A percentile compares a stretch with the other conserved stretches of the same genome.
These are phyloP conservation scores for Lacerta agilis DNA, from an alignment of 2,797 vertebrate species.

Conservation along the genomic window DNA sequence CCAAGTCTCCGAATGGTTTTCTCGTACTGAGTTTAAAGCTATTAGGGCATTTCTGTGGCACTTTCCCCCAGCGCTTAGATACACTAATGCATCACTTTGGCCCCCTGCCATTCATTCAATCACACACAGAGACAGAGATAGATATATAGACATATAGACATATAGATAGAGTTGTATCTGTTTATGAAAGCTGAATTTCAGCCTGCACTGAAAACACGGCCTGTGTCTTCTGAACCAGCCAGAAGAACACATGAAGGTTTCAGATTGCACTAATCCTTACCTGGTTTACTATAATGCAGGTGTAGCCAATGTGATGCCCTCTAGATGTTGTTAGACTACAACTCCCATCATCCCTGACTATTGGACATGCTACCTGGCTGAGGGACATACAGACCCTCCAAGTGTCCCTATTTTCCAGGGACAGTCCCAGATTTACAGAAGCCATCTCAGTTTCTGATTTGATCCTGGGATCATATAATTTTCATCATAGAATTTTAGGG, in stretches of 20 bases:
- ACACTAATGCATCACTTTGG: background rate
- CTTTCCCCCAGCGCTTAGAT: background rate
- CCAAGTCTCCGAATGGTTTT: constrained; percentile 14
- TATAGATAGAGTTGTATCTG: too few species aligned
- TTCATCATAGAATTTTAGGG: too few species aligned
- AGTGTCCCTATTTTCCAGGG: too few species aligned
- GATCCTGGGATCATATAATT: too few species aligned
- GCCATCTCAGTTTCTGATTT: too few species aligned
- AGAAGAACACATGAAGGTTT: background rate
- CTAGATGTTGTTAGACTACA: background rate
- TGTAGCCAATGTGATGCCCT: too few species aligned
- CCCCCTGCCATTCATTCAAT: too few species aligned
- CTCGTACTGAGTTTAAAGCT: background rate
- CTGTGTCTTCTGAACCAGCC: background rate
- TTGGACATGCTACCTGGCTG: too few species aligned
- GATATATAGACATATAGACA: background rate
- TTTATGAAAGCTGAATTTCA: background rate
- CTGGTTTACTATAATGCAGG: too few species aligned
- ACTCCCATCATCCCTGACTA: too few species aligned
- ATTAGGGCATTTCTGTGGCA: background rate
- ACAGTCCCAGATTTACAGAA: too few species aligned
- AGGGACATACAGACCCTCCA: too few species aligned
- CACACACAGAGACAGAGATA: background rate
- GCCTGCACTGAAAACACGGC: background rate
- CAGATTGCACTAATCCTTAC: background rate